Evolutionary conservation across 2,888 invertebrate genomes (phyloP), one percentile per base, ranked within the genome.

Genomic region (Eupeodes luniger): DNA sequence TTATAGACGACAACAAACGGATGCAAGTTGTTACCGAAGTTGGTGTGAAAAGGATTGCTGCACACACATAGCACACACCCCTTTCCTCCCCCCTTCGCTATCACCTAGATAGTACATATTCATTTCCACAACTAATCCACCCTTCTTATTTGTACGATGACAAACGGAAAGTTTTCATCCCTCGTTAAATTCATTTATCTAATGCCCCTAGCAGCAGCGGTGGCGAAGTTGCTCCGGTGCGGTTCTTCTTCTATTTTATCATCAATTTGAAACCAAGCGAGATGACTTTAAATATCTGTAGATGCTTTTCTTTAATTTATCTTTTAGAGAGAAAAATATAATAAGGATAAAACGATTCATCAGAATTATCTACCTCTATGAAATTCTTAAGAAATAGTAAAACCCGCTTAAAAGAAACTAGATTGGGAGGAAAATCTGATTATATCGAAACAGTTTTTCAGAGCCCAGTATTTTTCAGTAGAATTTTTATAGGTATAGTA

Each of bases 151-250:
- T 69, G 74, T 19, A 19, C 59, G 81, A 85, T 81, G 85, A 88
- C 88, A 88, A 88, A 85, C 81, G 75, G 62, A 88, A 81, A 88
- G 62, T 85, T 88, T 88, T 75, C 85, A 88, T 81, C 88, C 85
- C 88, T 88, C 85, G 88, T 85, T 88, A 81, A 85, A 88, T 88
- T 85, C 81, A 88, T 88, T 88, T 88, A 85, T 88, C 85, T 88
- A 81, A 88, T 88, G 85, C 81, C 84, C 84, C 74, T 62, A 72
- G 85, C 75, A 7, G 40, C 40, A 40, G 19, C 40, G 40, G 40
- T 40, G 74, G 64, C 81, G 49, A 34, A 44, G 47, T 40, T 55
- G 19, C 70, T 19, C 16, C 16, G 7, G 19, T 55, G 40, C 40
- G 55, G 62, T 79, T 47, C 59, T 67, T 59, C 62, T 27, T 69